Evolutionary conservation across 2,797 vertebrate genomes (phyloP).

Genomic region (Poeciliopsis gracilis): DNA sequence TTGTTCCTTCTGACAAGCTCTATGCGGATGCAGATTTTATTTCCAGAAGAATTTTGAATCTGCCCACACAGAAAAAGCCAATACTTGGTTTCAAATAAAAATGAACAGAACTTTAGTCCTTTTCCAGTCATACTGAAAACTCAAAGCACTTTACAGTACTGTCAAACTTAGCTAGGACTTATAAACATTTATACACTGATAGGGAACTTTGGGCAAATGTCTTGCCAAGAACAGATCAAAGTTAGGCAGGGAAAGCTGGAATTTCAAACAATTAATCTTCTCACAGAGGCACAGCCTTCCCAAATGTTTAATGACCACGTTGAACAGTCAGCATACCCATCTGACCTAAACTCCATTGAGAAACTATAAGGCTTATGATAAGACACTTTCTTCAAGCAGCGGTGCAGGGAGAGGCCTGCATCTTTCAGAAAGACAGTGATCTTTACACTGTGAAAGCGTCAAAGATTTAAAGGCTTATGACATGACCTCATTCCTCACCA

Average conservation of each 20-base stretch:
- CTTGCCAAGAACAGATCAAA: not conserved
- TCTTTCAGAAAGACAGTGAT: not conserved
- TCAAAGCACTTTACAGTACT: not conserved
- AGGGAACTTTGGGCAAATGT: no score
- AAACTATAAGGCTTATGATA: no score
- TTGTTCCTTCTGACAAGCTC: not conserved
- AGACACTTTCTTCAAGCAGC: no score
- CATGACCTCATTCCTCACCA: not conserved
- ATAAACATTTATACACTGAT: not conserved
- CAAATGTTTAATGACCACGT: not conserved
- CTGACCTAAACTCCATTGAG: no score
- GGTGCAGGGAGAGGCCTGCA: not conserved
- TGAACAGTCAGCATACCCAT: no score
- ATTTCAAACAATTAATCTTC: not conserved
- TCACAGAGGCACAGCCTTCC: no score
- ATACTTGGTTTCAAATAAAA: not conserved
- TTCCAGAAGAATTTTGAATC: not conserved
- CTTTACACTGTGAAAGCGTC: not conserved
- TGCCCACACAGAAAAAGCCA: not conserved
- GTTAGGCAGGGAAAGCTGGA: not conserved
- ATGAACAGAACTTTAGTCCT: not conserved
- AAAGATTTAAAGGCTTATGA: not conserved
- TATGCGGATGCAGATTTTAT: not conserved
- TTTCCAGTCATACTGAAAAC: not conserved
- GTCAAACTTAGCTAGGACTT: not conserved